Evolutionary conservation across 2,113 vertebrate species (phyloP).

Genomic region (Polypterus bichir): DNA sequence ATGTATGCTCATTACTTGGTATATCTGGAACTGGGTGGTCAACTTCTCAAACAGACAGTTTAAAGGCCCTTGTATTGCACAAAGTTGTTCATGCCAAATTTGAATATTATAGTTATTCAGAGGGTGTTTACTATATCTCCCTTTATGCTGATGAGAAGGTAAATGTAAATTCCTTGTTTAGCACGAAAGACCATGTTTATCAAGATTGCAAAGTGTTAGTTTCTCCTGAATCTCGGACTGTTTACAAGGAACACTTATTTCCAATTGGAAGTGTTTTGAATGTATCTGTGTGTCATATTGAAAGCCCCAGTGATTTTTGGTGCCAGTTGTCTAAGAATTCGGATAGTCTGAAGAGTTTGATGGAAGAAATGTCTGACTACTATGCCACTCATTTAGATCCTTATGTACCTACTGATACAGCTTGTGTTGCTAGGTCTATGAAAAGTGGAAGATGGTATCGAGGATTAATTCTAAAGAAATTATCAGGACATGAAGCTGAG

Average conservation of each 20-base stretch:
- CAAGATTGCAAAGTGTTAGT: background rate
- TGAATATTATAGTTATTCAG: conserved; percentile 66
- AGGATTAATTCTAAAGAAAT: conserved; percentile 55
- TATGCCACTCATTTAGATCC: conserved; percentile 46
- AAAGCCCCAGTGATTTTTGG: conserved; percentile 79
- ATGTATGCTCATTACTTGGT: conserved; percentile 67
- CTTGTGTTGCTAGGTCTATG: conserved; percentile 67
- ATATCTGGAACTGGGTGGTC: conserved; percentile 66
- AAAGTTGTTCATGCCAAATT: conserved; percentile 63
- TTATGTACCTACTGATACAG: conserved; percentile 30
- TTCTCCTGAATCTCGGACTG: conserved; percentile 4
- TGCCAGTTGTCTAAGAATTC: conserved; percentile 62
- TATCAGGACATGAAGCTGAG: conserved; percentile 42
- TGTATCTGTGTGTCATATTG: conserved; percentile 57
- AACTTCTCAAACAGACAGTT: conserved; percentile 38
- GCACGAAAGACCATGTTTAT: conserved; percentile 41
- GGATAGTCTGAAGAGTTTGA: conserved; percentile 48
- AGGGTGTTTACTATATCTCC: conserved; percentile 71
- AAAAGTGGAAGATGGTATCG: conserved; percentile 70
- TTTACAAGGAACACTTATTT: conserved; percentile 46
- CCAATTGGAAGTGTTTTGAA: conserved; percentile 69
- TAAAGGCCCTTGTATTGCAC: conserved; percentile 57
- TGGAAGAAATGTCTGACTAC: conserved; percentile 66
- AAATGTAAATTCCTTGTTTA: conserved; percentile 65
- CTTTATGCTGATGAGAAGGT: conserved; percentile 62